Evolutionary conservation across 37 sponge, comb jelly and placozoan genomes (phyloP), one percentile per base, ranked within the genome.

Genomic region (Bolinopsis microptera): DNA sequence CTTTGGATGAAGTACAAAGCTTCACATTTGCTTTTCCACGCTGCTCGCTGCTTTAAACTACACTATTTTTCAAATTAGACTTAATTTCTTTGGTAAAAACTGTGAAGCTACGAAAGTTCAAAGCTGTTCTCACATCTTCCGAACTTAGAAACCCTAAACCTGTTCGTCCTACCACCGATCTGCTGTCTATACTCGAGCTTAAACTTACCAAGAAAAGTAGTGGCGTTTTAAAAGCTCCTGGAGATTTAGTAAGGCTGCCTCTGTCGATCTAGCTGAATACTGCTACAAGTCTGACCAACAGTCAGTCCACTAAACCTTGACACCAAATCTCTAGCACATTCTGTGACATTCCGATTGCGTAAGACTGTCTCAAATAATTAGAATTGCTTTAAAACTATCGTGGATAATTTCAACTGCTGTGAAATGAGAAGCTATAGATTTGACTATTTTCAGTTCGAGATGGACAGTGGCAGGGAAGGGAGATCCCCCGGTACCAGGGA

Each of bases 381-480:
- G n/a, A n/a, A n/a, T n/a, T n/a, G n/a, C n/a, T n/a, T n/a, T n/a
- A n/a, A n/a, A n/a, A n/a, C n/a, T n/a, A n/a, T n/a, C n/a, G n/a
- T n/a, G n/a, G n/a, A n/a, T n/a, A n/a, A n/a, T n/a, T n/a, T n/a
- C n/a, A n/a, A n/a, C n/a, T n/a, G n/a, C n/a, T n/a, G n/a, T n/a
- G n/a, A n/a, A n/a, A n/a, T n/a, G n/a, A n/a, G n/a, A n/a, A n/a
- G n/a, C n/a, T n/a, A n/a, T n/a, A n/a, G n/a, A n/a, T n/a, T n/a
- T n/a, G n/a, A n/a, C n/a, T 35, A 27, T 36, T 32, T 96, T 96
- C 69, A 96, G 96, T 69, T 96, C 96, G 31, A 95, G 96, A 83
- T 98, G 99, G 99, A 95, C 97, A 38, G 96, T 96, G 21, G 97
- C 95, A 1, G 98, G 98, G 38, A 98, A 98, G 76, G 98, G 97